phyloP scores from a whole-genome alignment of 2,797 vertebrate species.

The Paramormyrops hopkinsi region DNA sequence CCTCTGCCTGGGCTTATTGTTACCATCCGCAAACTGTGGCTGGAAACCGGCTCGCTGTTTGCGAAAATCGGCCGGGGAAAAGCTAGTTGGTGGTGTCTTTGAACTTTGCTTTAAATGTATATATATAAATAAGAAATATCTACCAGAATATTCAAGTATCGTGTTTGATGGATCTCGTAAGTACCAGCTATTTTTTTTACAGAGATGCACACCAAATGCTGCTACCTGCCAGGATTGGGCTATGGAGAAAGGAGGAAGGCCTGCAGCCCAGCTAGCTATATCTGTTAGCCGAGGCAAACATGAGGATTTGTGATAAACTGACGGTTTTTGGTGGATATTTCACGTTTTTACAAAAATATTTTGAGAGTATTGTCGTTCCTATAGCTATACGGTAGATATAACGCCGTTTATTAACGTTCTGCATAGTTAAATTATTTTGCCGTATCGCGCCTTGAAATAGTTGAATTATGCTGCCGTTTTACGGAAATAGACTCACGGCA shows the following conservation, averaged over 20 bases:
- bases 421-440: background rate
- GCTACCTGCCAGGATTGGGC: background rate
- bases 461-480: conserved; percentile 5
- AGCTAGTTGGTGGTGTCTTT: background rate
- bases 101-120: background rate
- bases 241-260: background rate
- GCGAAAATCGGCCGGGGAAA: background rate
- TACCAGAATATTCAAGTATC: background rate
- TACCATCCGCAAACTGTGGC: background rate
- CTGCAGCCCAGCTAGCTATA: background rate
- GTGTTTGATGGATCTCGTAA: background rate
- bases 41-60: background rate
- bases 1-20: conserved; percentile 10
- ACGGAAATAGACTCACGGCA: background rate
- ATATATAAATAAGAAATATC: background rate
- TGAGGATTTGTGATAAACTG: background rate
- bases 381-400: background rate
- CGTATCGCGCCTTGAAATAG: background rate
- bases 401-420: background rate
- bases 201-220: background rate
- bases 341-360: background rate
- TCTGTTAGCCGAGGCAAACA: background rate
- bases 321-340: background rate
- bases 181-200: background rate
- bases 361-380: background rate